Evolutionary conservation across 2,113 vertebrate species (phyloP), one percentile per base, ranked within the genome.

Genomic region (Tautogolabrus adspersus): DNA sequence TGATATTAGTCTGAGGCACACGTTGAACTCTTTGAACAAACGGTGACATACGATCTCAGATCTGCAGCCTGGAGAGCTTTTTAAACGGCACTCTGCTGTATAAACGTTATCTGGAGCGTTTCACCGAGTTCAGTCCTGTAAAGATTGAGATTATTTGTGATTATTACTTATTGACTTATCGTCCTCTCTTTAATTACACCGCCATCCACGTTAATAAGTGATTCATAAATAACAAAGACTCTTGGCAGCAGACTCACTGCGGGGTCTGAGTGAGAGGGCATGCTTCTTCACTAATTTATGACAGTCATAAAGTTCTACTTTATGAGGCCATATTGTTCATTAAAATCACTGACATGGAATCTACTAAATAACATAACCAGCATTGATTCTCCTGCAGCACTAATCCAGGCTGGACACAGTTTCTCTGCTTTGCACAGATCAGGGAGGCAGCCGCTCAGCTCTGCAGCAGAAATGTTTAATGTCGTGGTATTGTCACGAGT

Each of bases 261-360:
- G 12, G 49, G 58, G 34, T 63, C 73, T 67, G 56, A 74, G 69
- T 63, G 44, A 49, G 65, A 75, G 38, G 18, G 75, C 58, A 64
- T 51, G 66, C 56, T 66, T 73, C 68, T 30, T 60, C 9, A 2
- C 37, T 81, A 66, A 85, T 83, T 85, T 81, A 89, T 40, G 30
- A 71, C 60, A 18, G 68, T 59, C 56, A 74, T 89, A 75, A 80
- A 81, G 56, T 55, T 52, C n/a, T 71, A 60, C 59, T 83, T 87
- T 78, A 82, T 66, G 73, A 78, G 56, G 44, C 70, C 46, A 63
- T 72, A 79, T 75, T 26, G 22, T 75, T 82, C 82, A 82, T 83
- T 75, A 81, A 83, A 89, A 66, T 68, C 77, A 66, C 52, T 70
- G 82, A 70, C 15, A 30, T 80, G 77, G 42, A 81, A 69, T 72